phyloP scores from a whole-genome alignment of 2,113 vertebrate species.

The Ictalurus punctatus region DNA sequence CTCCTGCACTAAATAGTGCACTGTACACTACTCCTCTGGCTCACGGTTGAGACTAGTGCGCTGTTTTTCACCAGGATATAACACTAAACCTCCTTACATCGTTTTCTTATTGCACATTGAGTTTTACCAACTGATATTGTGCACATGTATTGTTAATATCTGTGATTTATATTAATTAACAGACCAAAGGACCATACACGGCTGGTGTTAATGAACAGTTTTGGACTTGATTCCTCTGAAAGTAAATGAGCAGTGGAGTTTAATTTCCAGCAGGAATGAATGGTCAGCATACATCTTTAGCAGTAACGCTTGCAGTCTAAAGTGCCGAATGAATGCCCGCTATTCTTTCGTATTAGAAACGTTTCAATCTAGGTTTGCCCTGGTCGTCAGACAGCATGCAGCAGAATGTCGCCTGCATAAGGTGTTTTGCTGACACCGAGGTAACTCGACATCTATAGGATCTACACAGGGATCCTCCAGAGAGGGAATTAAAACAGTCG shows the following conservation, averaged over 20 bases:
- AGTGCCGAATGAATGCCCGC: neutral
- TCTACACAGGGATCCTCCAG: slow-evolving; percentile 43
- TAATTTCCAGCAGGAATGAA: neutral
- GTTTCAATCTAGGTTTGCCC: too few species aligned
- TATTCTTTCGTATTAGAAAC: neutral
- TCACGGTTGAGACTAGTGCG: neutral
- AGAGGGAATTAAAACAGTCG: slow-evolving; percentile 51
- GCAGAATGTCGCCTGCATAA: slow-evolving; percentile 1
- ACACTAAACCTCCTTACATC: too few species aligned
- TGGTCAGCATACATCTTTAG: neutral
- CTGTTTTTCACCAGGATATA: neutral
- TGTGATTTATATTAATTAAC: neutral
- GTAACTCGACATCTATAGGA: slow-evolving; percentile 47
- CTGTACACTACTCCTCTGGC: neutral
- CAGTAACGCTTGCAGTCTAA: neutral
- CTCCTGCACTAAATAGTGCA: slow-evolving; percentile 2
- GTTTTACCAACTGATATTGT: neutral
- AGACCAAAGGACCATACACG: neutral
- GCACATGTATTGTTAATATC: neutral
- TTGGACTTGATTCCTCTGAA: neutral
- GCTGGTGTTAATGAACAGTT: neutral
- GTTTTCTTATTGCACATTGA: neutral
- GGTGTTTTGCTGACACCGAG: slow-evolving; percentile 22
- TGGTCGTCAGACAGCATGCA: neutral
- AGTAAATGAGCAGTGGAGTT: neutral